These are phyloP conservation scores for Cryptus armator DNA, from an alignment of 2,888 invertebrate genomes.

Conservation along the genomic window DNA sequence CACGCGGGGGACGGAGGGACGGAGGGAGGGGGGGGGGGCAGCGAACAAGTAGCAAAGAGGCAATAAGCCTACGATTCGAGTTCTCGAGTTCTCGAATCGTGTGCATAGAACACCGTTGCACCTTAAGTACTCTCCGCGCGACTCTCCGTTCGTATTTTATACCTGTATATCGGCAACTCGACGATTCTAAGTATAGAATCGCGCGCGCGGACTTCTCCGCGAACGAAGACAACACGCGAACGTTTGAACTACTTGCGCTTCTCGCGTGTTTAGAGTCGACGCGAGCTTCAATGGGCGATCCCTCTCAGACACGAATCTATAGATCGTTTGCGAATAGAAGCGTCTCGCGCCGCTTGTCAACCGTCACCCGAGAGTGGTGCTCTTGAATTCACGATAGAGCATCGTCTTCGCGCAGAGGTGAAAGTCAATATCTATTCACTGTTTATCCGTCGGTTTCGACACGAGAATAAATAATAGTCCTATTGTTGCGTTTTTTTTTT, in stretches of 20 bases:
- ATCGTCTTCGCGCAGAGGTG: constrained; percentile 7
- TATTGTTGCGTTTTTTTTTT: neutral
- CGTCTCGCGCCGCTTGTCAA: neutral
- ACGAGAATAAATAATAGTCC: too few relatives aligned
- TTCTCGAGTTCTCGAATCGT: constrained; percentile 20
- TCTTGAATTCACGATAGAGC: constrained; percentile 9
- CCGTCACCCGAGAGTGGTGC: neutral
- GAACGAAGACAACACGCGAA: constrained; percentile 3
- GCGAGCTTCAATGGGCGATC: neutral
- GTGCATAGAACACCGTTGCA: constrained; percentile 6
- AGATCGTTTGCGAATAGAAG: neutral
- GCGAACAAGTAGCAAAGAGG: too few relatives aligned
- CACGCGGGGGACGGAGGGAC: neutral
- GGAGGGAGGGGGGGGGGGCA: too few relatives aligned
- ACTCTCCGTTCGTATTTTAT: neutral
- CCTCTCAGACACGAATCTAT: neutral
- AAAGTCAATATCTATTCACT: constrained; percentile 2
- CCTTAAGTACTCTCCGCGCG: neutral
- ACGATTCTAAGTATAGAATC: constrained; percentile 58
- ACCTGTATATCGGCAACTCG: constrained; percentile 12
- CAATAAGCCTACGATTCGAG: neutral
- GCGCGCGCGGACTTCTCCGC: neutral
- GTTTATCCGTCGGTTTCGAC: too few relatives aligned
- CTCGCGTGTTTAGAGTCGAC: constrained; percentile 3
- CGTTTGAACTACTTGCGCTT: constrained; percentile 63